phyloP scores from a whole-genome alignment of 2,113 vertebrate species.

The Malurus elegans region DNA sequence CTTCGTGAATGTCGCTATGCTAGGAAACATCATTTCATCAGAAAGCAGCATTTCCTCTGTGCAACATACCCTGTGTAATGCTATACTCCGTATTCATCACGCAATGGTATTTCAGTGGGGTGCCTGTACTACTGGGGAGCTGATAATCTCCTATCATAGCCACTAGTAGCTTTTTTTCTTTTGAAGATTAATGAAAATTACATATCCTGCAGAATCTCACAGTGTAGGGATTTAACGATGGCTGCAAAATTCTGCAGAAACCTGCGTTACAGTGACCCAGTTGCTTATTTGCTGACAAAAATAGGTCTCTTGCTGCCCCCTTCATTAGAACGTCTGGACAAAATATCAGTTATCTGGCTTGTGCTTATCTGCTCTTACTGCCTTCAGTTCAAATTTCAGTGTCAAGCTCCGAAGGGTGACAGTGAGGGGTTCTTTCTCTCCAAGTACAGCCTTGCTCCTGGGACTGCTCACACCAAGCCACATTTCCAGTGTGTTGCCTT shows the following conservation, averaged over 20 bases:
- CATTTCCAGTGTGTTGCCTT: neutral
- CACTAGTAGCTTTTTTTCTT: neutral
- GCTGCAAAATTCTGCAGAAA: neutral
- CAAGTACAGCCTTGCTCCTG: neutral
- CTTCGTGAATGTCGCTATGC: neutral
- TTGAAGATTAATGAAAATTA: neutral
- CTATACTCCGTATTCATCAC: neutral
- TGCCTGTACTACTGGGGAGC: neutral
- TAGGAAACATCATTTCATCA: neutral
- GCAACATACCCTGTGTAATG: neutral
- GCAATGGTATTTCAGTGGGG: neutral
- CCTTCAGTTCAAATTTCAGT: neutral
- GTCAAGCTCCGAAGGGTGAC: accelerated
- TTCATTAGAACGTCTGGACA: neutral
- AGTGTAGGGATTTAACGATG: neutral
- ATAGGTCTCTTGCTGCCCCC: neutral
- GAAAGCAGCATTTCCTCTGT: neutral
- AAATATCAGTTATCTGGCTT: neutral
- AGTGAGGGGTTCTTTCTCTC: neutral
- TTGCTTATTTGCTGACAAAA: neutral
- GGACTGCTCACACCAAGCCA: neutral
- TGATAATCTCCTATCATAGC: neutral
- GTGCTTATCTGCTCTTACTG: neutral
- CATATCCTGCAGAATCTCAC: neutral
- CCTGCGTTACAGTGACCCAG: neutral